phyloP scores from a whole-genome alignment of 2,113 vertebrate genomes.

The Psophia crepitans region DNA sequence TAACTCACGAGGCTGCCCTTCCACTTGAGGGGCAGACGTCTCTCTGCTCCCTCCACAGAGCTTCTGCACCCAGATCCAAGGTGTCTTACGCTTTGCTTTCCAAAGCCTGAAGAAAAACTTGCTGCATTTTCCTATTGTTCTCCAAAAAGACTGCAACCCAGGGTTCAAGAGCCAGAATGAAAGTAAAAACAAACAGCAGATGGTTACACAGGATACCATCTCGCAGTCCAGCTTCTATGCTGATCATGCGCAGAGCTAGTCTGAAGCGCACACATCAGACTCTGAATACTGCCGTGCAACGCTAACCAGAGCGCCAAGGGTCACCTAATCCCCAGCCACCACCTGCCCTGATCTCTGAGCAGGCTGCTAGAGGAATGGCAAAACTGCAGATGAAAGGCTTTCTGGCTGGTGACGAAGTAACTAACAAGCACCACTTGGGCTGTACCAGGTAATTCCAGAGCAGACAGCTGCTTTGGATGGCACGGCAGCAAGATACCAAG shows the following conservation, averaged over 20 bases:
- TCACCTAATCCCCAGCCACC: not conserved
- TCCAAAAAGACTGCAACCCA: not conserved
- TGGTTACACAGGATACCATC: not conserved
- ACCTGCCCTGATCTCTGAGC: not conserved
- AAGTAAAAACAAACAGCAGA: not conserved
- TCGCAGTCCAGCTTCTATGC: not conserved
- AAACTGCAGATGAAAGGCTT: not conserved
- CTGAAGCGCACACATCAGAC: not conserved
- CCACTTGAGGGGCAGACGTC: not conserved
- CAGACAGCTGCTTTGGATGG: not conserved
- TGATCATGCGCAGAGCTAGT: not conserved
- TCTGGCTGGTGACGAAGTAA: not conserved
- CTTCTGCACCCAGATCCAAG: not conserved
- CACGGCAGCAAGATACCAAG: not conserved
- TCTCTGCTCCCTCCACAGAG: fast-evolving
- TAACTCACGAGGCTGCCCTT: not conserved
- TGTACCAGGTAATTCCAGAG: not conserved
- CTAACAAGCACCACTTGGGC: not conserved
- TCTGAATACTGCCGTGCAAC: not conserved
- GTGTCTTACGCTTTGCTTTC: not conserved
- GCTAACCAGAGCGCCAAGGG: not conserved
- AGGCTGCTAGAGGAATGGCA: not conserved
- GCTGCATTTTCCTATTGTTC: not conserved
- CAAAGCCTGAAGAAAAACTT: not conserved
- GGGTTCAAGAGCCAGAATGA: not conserved